Percentiles rank a stretch among this genome's conserved stretches.
phyloP scores from a whole-genome alignment of 2,797 vertebrate genomes.

The Aselliscus stoliczkanus region DNA sequence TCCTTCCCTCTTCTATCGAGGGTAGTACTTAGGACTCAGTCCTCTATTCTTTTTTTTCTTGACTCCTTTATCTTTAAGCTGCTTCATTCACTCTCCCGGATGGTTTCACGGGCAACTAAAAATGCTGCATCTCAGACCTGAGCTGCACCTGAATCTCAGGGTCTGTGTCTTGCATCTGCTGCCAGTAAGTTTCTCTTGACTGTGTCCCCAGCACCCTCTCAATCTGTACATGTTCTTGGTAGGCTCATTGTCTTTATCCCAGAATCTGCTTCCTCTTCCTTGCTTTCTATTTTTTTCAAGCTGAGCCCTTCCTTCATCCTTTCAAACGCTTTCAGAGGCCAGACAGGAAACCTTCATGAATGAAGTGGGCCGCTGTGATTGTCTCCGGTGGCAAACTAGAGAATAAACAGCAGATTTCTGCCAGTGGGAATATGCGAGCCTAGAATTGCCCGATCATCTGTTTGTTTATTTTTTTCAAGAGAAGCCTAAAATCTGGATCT shows the following conservation, averaged over 20 bases:
- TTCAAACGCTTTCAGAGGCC: neutral
- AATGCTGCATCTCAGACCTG: neutral
- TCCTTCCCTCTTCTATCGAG: neutral
- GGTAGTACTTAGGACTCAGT: neutral
- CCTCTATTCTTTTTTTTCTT: neutral
- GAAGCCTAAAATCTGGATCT: slow-evolving; percentile 25
- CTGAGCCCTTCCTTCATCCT: neutral
- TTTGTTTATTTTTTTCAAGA: neutral
- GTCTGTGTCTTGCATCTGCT: neutral
- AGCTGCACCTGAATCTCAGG: neutral
- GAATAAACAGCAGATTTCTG: neutral
- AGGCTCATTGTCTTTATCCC: neutral
- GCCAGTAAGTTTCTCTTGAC: neutral
- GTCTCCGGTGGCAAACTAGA: neutral
- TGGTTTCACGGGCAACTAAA: neutral
- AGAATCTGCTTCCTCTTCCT: neutral
- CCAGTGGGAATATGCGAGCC: neutral
- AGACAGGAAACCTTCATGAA: neutral
- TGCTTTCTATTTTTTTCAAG: neutral
- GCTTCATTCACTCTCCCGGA: neutral
- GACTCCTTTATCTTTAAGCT: neutral
- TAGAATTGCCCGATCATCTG: neutral
- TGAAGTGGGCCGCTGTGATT: neutral
- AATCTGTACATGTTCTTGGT: neutral
- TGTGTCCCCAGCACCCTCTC: neutral